Evolutionary conservation across 2,888 invertebrate species (phyloP).

Genomic region (Heteromurus nitidus): DNA sequence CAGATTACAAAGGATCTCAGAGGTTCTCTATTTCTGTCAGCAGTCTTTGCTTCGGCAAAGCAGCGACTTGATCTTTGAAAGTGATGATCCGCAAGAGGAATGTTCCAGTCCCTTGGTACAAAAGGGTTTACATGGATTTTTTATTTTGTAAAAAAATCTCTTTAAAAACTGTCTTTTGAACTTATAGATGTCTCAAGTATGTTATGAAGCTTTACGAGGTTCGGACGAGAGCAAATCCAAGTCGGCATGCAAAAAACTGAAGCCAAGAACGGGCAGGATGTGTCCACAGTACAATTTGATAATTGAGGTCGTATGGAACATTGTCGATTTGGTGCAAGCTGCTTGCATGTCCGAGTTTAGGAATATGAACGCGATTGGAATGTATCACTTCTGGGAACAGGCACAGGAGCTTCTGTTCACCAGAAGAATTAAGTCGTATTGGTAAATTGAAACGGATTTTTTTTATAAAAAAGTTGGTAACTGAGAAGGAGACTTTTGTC

Average conservation of each 20-base stretch:
- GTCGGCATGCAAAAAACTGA: neutral
- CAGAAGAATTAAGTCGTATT: constrained; percentile 26
- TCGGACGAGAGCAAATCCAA: too few species aligned
- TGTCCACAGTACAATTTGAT: constrained; percentile 18
- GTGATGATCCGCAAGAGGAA: neutral
- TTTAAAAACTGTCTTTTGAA: too few species aligned
- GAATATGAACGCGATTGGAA: neutral
- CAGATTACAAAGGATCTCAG: neutral
- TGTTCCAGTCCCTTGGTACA: neutral
- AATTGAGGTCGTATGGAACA: constrained; percentile 19
- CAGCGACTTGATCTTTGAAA: neutral
- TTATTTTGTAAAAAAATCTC: too few species aligned
- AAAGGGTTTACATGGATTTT: too few species aligned
- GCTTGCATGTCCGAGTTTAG: constrained; percentile 12
- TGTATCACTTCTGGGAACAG: constrained; percentile 36
- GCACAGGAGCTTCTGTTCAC: constrained; percentile 24
- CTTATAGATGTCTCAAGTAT: too few species aligned
- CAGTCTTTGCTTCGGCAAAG: neutral
- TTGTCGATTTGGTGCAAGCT: constrained; percentile 27
- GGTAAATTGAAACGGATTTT: constrained; percentile 3
- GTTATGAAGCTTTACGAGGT: too few species aligned
- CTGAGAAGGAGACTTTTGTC: too few species aligned
- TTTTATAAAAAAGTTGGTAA: neutral
- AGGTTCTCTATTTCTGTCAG: neutral
- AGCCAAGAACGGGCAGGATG: neutral